Base-by-base conservation (phyloP, 1,140 invertebrate genomes). In the Drosophila rhopaloa region DNA sequence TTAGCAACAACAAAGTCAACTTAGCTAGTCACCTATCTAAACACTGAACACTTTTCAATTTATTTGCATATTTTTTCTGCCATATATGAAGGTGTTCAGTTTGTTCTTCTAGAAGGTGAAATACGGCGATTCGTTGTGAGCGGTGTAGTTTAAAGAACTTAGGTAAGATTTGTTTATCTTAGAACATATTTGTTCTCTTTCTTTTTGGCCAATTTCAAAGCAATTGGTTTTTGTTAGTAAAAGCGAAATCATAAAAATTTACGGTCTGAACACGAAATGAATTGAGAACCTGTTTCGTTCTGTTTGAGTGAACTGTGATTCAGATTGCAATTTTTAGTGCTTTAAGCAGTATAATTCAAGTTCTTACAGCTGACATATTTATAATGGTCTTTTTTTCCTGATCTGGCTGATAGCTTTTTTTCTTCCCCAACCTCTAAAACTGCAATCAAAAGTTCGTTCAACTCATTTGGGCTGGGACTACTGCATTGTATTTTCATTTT, bases 1-100 rank as follows among this genome's bases (percentile, higher is more conserved):
- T 82, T 88, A 82, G 70, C 79, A 81, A 63, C 44, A 65, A 40
- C 50, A 47, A 48, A 66, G 46, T 65, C 9, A 40, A 43, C 67
- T 59, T 58, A 16, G 38, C 66, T 70, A 70, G 35, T 48, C 60
- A 13, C 27, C 40, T 76, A 65, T 68, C 71, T 62, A 79, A 70
- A 58, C 60, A 65, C 41, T 67, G 47, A 78, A 66, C 54, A 67
- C 58, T 48, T 61, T 16, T 50, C 46, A 11, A 47, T 40, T 48
- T 27, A 41, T 79, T 79, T 80, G 57, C 77, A 70, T 70, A 70
- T 61, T 66, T 77, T 57, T 53, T 27, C 27, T 14, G 29, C 11
- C 67, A 56, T 14, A 14, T 35, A 14, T 57, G 29, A 58, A 32
- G 59, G 47, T 58, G 37, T 11, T 59, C 19, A 29, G 29, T 35